These are phyloP conservation scores for Trachelipus rathkii DNA, from an alignment of 1,140 invertebrate genomes.

Conservation along the genomic window DNA sequence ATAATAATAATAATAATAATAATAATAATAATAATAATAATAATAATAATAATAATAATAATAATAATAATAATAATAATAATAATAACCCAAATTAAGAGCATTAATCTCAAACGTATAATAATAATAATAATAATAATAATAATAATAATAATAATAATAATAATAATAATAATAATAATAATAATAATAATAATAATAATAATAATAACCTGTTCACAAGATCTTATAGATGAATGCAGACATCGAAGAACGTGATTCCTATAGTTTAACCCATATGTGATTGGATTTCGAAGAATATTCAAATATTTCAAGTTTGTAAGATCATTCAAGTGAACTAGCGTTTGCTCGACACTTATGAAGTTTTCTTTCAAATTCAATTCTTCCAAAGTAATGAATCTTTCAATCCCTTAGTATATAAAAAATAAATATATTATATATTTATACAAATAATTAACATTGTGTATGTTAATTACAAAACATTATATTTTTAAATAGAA, in stretches of 20 bases:
- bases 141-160: too few species aligned
- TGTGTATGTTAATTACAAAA: too few species aligned
- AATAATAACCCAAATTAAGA: neutral
- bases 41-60: too few species aligned
- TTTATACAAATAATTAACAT: too few species aligned
- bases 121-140: too few species aligned
- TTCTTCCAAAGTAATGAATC: neutral
- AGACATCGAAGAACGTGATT: slow-evolving; percentile 3
- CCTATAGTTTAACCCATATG: neutral
- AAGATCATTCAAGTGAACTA: neutral
- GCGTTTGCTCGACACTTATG: neutral
- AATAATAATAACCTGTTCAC: neutral
- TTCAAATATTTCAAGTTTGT: neutral
- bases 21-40: neutral
- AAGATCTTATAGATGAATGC: neutral
- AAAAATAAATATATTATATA: too few species aligned
- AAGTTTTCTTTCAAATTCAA: neutral
- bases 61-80: neutral
- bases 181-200: neutral
- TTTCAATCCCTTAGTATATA: neutral
- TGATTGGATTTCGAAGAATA: neutral
- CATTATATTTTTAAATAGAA: too few species aligned
- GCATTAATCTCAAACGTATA: too few species aligned
- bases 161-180: too few species aligned
- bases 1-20: neutral